phyloP scores from a whole-genome alignment of 2,797 vertebrate genomes.

The Notamacropus eugenii region DNA sequence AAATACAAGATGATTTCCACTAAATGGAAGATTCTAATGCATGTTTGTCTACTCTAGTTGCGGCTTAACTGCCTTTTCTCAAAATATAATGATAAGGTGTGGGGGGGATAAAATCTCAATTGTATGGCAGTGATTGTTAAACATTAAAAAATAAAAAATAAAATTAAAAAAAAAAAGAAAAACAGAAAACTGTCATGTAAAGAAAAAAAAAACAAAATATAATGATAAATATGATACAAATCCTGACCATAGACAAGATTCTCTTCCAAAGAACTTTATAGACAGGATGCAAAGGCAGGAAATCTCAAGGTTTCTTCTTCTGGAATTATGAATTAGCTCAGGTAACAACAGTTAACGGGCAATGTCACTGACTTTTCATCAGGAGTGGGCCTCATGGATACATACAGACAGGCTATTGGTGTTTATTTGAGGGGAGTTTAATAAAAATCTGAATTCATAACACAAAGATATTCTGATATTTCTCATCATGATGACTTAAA shows the following conservation, averaged over 20 bases:
- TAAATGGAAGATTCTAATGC: background rate
- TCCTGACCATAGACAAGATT: background rate
- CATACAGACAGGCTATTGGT: background rate
- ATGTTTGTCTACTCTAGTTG: background rate
- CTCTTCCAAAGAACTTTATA: background rate
- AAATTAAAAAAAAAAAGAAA: no score
- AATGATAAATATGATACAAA: background rate
- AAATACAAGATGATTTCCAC: background rate
- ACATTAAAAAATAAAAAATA: no score
- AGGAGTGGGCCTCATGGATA: background rate
- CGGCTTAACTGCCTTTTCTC: background rate
- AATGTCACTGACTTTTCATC: background rate
- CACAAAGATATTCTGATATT: background rate
- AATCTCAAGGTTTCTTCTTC: background rate
- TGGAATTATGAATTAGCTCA: background rate
- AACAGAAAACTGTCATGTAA: no score
- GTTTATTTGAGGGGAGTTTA: background rate
- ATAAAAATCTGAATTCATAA: background rate
- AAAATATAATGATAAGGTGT: background rate
- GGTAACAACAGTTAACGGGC: background rate
- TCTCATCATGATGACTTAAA: background rate
- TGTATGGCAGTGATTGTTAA: no score
- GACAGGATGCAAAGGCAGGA: background rate
- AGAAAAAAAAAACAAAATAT: no score
- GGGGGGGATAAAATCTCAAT: no score